phyloP scores from a whole-genome alignment of 23 tunicate species.

The Halocynthia aurantium region DNA sequence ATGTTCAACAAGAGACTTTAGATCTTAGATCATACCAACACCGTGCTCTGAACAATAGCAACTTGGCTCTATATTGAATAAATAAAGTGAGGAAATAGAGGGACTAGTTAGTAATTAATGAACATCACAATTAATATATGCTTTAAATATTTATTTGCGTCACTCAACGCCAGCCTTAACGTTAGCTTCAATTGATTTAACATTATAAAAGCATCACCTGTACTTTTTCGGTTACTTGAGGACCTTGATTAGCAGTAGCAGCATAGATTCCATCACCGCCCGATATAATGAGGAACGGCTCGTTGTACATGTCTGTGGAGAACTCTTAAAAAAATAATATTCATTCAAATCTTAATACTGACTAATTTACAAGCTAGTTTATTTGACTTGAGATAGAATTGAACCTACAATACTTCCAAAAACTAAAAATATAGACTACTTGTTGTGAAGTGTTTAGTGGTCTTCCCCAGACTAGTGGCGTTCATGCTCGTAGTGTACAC shows the following conservation, averaged over 20 bases:
- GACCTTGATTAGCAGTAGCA: conserved; percentile 4
- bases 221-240: neutral
- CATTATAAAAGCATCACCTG: neutral
- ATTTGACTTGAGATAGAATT: neutral
- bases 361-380: no score
- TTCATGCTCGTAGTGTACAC: conserved; percentile 4
- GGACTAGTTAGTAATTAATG: no score
- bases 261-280: conserved; percentile 24
- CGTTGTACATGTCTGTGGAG: conserved; percentile 19
- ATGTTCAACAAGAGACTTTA: neutral
- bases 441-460: conserved; percentile 6
- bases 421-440: neutral
- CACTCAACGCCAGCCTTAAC: no score
- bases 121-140: no score
- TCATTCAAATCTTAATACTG: no score
- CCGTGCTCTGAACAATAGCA: no score
- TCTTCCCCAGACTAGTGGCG: conserved; percentile 1
- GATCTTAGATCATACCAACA: no score
- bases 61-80: no score
- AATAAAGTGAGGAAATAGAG: no score
- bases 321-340: neutral
- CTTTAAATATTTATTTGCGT: no score
- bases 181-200: no score
- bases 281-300: conserved; percentile 12
- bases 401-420: neutral